Conservation (phyloP, 2,113 vertebrate genomes). For the Formicarius rufipectus region DNA sequence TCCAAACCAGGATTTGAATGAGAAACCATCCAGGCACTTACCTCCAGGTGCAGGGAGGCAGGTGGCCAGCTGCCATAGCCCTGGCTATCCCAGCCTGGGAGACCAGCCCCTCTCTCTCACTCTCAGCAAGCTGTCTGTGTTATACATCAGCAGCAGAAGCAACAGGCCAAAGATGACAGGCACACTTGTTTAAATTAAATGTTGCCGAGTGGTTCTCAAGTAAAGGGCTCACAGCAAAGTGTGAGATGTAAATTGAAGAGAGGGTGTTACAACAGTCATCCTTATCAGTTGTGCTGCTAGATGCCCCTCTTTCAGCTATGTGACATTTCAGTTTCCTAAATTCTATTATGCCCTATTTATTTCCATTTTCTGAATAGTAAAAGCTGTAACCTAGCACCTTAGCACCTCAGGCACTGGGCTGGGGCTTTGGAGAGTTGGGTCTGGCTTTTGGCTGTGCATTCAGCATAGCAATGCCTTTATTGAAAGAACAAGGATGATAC, state of each 20-base stretch:
- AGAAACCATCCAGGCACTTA: background rate
- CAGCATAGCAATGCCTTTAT: background rate
- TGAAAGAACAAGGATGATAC: background rate
- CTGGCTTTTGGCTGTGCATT: background rate
- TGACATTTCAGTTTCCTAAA: background rate
- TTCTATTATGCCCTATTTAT: slow-evolving; percentile 9
- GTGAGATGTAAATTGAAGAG: background rate
- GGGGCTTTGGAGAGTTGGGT: background rate
- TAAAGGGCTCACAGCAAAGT: background rate
- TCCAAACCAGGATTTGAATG: background rate
- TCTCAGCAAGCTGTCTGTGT: background rate
- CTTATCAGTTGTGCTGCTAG: background rate
- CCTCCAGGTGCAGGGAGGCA: background rate
- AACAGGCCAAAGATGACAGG: slow-evolving; percentile 5
- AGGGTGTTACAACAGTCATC: background rate
- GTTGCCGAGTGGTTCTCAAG: background rate
- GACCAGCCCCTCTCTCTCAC: background rate
- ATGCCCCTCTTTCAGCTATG: background rate
- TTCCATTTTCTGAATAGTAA: slow-evolving; percentile 3
- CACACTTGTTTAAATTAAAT: background rate
- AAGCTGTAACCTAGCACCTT: slow-evolving; percentile 1
- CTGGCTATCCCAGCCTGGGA: background rate
- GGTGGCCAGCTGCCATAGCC: background rate
- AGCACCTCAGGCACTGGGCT: background rate
- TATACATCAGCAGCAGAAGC: background rate